A percentile compares a stretch with the other conserved stretches of the same genome.
phyloP scores from a whole-genome alignment of 2,888 invertebrate species.

The Epinotia ramella region DNA sequence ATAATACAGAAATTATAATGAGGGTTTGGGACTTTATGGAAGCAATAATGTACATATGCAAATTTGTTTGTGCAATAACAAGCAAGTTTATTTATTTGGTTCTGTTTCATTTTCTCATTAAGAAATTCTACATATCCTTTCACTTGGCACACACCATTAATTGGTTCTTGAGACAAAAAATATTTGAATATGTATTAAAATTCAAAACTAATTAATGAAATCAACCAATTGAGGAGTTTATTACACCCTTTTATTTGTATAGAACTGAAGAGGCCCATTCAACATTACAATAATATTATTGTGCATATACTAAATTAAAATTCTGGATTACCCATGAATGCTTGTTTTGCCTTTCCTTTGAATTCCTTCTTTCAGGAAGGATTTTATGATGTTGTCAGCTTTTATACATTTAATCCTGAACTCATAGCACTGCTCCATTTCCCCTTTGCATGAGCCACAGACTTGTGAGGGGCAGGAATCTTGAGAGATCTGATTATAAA shows the following conservation, averaged over 20 bases:
- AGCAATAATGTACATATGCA: not conserved
- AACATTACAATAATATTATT: too few relatives aligned
- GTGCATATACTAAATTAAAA: not conserved
- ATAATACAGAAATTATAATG: not conserved
- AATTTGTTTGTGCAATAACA: too few relatives aligned
- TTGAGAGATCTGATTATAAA: constrained; percentile 51
- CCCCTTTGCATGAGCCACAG: constrained; percentile 63
- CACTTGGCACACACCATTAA: too few relatives aligned
- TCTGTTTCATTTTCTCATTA: too few relatives aligned
- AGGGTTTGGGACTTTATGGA: not conserved
- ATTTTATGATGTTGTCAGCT: constrained; percentile 66
- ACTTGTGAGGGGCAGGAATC: constrained; percentile 62
- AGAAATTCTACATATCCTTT: too few relatives aligned
- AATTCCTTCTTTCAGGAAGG: constrained; percentile 60
- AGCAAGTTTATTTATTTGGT: too few relatives aligned
- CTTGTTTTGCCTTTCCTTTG: constrained; percentile 51
- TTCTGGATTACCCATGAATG: constrained; percentile 32
- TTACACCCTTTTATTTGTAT: not conserved
- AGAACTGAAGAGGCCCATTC: not conserved
- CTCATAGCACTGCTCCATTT: constrained; percentile 67
- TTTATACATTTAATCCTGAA: constrained; percentile 77
- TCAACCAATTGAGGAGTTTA: not conserved
- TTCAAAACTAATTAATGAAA: not conserved
- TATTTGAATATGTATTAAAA: not conserved
- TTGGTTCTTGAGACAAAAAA: not conserved